A percentile compares a stretch with the other conserved stretches of the same genome.
phyloP scores from a whole-genome alignment of 2,113 vertebrate species.

The Lepidothrix coronata region DNA sequence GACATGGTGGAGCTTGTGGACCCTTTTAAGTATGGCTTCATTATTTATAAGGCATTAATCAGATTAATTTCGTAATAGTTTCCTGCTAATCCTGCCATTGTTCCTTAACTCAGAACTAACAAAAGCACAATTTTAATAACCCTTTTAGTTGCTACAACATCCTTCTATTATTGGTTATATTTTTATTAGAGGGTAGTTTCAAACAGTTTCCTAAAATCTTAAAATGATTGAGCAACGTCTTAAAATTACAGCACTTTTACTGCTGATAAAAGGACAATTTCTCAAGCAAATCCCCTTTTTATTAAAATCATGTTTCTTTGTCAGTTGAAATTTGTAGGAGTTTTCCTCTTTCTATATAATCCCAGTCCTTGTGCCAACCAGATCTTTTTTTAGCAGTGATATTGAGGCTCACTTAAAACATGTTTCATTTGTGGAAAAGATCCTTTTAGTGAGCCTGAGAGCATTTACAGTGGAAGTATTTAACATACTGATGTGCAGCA shows the following conservation, averaged over 20 bases:
- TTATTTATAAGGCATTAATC: conserved; percentile 73
- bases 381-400: neutral
- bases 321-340: neutral
- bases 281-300: neutral
- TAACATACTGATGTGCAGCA: neutral
- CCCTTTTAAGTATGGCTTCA: conserved; percentile 69
- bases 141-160: conserved; percentile 46
- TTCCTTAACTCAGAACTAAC: conserved; percentile 64
- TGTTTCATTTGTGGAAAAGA: neutral
- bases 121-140: conserved; percentile 59
- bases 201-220: conserved; percentile 20
- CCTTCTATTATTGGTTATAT: conserved; percentile 41
- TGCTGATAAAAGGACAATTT: neutral
- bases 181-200: conserved; percentile 41
- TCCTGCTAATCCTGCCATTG: conserved; percentile 68
- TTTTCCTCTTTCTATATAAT: neutral
- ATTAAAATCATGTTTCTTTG: conserved; percentile 23
- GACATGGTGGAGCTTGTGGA: conserved; percentile 69
- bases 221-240: conserved; percentile 20
- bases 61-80: conserved; percentile 70
- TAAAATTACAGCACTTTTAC: neutral
- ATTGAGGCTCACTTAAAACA: neutral
- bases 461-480: neutral
- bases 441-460: neutral
- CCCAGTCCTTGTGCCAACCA: neutral